Evolutionary conservation across 2,797 vertebrate species (phyloP).

Genomic region (Myripristis jacobus): DNA sequence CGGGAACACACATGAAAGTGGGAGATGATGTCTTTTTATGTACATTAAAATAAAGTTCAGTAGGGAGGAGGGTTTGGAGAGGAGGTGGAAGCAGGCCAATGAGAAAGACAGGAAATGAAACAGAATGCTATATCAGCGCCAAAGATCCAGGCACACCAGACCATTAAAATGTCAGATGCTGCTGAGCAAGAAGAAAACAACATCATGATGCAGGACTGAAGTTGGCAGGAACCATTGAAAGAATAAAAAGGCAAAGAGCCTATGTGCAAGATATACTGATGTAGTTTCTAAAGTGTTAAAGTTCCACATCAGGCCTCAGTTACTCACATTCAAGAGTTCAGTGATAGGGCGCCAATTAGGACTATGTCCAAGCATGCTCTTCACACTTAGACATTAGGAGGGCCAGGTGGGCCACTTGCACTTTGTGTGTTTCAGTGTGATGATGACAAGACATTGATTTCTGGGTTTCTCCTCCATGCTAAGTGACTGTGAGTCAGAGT

Average conservation of each 20-base stretch:
- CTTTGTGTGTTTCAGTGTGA: conserved; percentile 12
- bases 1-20: conserved; percentile 8
- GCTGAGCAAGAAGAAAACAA: background rate
- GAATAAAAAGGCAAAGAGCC: background rate
- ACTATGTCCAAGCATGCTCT: background rate
- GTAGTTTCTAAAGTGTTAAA: background rate
- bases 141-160: conserved; percentile 12
- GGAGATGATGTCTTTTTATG: background rate
- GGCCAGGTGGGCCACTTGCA: background rate
- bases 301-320: background rate
- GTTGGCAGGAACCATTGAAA: background rate
- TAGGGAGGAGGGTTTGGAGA: conserved; percentile 5
- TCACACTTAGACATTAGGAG: background rate
- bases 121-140: conserved; percentile 7
- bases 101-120: conserved; percentile 22
- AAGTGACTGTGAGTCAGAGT: conserved; percentile 32
- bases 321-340: conserved; percentile 1
- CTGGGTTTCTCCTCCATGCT: conserved; percentile 16
- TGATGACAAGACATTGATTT: conserved; percentile 29
- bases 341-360: background rate
- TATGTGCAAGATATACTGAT: background rate
- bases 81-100: conserved; percentile 20
- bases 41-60: conserved; percentile 1
- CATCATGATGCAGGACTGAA: background rate
- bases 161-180: background rate